A percentile compares a stretch with the other conserved stretches of the same genome.
phyloP scores from a whole-genome alignment of 1,140 invertebrate genomes.

The Homarus americanus region DNA sequence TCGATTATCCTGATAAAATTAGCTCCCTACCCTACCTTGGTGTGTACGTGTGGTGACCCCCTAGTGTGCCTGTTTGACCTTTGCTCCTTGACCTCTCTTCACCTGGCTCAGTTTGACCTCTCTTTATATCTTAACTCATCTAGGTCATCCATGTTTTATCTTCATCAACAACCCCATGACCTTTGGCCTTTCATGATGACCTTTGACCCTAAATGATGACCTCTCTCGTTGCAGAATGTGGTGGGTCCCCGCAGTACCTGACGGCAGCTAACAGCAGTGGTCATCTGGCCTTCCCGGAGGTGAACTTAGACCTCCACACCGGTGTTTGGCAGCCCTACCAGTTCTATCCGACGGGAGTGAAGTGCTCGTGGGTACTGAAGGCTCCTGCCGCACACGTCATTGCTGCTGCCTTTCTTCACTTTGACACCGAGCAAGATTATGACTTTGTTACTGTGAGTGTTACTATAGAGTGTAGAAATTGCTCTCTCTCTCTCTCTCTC shows the following conservation, averaged over 20 bases:
- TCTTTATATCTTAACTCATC: too few species aligned
- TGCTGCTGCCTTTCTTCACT: conserved; percentile 29
- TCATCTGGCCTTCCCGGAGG: conserved; percentile 58
- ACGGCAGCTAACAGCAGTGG: conserved; percentile 24
- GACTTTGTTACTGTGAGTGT: conserved; percentile 56
- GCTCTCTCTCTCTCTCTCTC: too few species aligned
- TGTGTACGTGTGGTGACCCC: too few species aligned
- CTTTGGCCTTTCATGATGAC: not conserved
- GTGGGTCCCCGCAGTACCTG: conserved; percentile 30
- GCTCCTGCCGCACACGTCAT: conserved; percentile 48
- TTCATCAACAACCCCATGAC: too few species aligned
- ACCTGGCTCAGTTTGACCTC: too few species aligned
- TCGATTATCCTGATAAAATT: not conserved
- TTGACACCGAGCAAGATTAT: conserved; percentile 59
- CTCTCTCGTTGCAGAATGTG: conserved; percentile 29
- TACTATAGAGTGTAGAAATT: not conserved
- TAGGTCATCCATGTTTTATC: too few species aligned
- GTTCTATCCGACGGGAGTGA: conserved; percentile 38
- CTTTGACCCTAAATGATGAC: not conserved
- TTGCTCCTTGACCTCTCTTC: too few species aligned
- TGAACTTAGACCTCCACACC: conserved; percentile 31
- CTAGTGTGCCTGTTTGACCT: too few species aligned
- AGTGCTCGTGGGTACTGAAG: conserved; percentile 54
- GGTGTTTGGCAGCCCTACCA: conserved; percentile 22
- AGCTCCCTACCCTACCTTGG: not conserved